phyloP scores from a whole-genome alignment of 2,888 invertebrate genomes.

The Lasiommata megera region DNA sequence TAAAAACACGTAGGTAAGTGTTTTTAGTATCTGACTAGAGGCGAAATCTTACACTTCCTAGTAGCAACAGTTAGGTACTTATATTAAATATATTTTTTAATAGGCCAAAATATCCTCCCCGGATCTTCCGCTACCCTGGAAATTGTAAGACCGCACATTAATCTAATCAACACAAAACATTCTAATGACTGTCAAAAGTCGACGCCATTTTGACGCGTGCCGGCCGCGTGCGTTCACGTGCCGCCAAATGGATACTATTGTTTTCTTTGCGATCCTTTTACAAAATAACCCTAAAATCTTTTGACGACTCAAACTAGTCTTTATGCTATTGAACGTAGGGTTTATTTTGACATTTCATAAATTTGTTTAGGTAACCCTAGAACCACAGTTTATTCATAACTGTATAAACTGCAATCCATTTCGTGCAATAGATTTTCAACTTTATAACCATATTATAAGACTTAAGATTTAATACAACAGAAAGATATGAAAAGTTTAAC shows the following conservation, averaged over 20 bases:
- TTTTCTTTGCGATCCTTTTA: slow-evolving; percentile 39
- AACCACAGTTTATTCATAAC: slow-evolving; percentile 13
- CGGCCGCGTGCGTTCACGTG: slow-evolving; percentile 40
- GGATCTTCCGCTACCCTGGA: slow-evolving; percentile 24
- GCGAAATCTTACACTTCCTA: too few relatives aligned
- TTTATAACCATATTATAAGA: background rate
- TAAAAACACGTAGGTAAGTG: too few relatives aligned
- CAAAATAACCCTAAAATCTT: slow-evolving; percentile 22
- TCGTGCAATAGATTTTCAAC: background rate
- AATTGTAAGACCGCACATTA: slow-evolving; percentile 46
- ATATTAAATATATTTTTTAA: background rate
- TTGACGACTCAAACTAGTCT: background rate
- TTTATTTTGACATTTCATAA: background rate
- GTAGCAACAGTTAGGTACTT: too few relatives aligned
- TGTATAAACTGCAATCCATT: background rate
- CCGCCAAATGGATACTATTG: slow-evolving; percentile 52
- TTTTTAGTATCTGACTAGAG: too few relatives aligned
- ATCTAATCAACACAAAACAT: slow-evolving; percentile 60
- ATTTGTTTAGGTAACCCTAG: slow-evolving; percentile 7
- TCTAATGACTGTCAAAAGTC: slow-evolving; percentile 49
- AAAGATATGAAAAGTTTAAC: slow-evolving; percentile 14
- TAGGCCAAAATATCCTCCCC: slow-evolving; percentile 3
- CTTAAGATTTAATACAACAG: background rate
- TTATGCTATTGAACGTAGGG: background rate
- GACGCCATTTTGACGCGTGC: slow-evolving; percentile 61